A percentile compares a stretch with the other conserved stretches of the same genome.
phyloP scores from a whole-genome alignment of 2,113 vertebrate genomes.

The Plecotus auritus region DNA sequence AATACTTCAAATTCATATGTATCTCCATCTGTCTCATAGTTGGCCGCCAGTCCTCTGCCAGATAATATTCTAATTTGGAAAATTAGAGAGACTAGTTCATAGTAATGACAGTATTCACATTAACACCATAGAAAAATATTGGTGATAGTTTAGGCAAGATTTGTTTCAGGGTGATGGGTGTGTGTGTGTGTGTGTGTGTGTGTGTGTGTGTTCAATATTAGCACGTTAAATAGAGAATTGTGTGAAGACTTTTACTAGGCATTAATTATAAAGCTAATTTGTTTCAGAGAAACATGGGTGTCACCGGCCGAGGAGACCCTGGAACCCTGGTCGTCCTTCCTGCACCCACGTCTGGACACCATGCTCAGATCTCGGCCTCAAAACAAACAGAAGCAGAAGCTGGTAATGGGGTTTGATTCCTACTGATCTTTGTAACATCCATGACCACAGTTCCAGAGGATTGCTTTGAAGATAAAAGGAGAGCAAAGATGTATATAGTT shows the following conservation, averaged over 20 bases:
- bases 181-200: neutral
- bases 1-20: neutral
- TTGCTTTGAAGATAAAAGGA: neutral
- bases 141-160: neutral
- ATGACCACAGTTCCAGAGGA: neutral
- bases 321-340: neutral
- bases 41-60: neutral
- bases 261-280: constrained; percentile 39
- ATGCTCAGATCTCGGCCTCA: constrained; percentile 8
- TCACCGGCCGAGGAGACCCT: constrained; percentile 34
- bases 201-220: neutral
- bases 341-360: neutral
- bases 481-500: neutral
- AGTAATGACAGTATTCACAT: neutral
- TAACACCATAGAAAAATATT: neutral
- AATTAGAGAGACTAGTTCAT: neutral
- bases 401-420: constrained; percentile 68
- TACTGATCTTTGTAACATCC: neutral
- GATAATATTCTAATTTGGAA: neutral
- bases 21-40: neutral
- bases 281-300: constrained; percentile 58
- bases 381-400: constrained; percentile 51
- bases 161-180: neutral
- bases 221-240: neutral
- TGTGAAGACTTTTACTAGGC: neutral